Conservation (phyloP, 2,888 invertebrate genomes). For the Ptychoptera contaminata region DNA sequence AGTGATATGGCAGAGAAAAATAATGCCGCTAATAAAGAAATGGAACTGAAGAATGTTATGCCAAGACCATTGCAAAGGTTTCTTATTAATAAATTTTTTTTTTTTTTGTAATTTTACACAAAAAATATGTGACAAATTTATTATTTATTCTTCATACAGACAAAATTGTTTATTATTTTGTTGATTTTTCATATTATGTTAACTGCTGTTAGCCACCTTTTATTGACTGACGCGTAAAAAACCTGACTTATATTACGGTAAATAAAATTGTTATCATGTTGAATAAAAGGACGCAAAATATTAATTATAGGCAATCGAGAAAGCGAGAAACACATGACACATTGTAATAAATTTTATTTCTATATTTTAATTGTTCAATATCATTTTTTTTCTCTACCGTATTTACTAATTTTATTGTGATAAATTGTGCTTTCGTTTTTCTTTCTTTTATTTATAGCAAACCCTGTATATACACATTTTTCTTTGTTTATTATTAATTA, state of each 20-base stretch:
- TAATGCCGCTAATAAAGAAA: constrained; percentile 69
- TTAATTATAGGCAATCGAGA: background rate
- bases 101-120: background rate
- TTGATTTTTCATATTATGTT: background rate
- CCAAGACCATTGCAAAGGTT: constrained; percentile 77
- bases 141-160: background rate
- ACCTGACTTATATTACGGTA: no score
- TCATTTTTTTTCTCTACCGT: no score
- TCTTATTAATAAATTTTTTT: constrained; percentile 10
- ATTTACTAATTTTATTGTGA: no score
- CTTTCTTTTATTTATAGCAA: no score
- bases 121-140: no score
- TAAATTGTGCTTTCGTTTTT: no score
- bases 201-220: background rate
- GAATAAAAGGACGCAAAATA: background rate
- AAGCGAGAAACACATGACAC: background rate
- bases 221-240: no score
- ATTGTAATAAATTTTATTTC: no score
- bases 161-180: background rate
- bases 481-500: no score
- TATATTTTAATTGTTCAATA: no score
- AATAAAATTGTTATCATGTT: no score
- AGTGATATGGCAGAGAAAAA: constrained; percentile 64
- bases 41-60: constrained; percentile 73
- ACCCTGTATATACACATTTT: no score